Evolutionary conservation across 1,140 invertebrate genomes (phyloP), one percentile per base, ranked within the genome.

Genomic region (Drosophila takahashii): DNA sequence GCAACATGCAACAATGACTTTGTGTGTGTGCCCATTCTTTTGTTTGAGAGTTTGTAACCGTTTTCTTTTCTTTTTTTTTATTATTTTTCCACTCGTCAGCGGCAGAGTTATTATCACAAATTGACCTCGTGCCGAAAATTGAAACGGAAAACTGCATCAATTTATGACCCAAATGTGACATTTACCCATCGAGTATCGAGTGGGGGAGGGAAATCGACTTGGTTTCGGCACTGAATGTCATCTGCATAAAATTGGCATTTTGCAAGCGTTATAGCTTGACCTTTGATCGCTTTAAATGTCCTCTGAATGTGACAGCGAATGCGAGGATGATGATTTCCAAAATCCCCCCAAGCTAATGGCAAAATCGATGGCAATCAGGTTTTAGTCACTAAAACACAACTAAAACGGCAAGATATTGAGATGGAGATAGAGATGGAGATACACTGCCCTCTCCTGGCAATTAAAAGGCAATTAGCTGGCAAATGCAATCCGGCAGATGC

Each of bases 401-500:
- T 18, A 58, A 72, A 52, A 61, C 13, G 34, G 9, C 26, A 7
- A 44, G 41, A 18, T 22, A 1, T 22, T 10, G 13, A 41, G 42
- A 48, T 34, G 36, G n/a, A 36, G 62, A 18, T 22, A 22, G 22
- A 22, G 22, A 22, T 22, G 3, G 22, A 22, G 22, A 22, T 22
- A 22, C 22, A 64, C 26, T 50, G 47, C 48, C n/a, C 29, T 34
- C 60, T 60, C 29, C 54, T 67, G 69, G 71, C 83, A 86, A 87
- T 86, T 87, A 86, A 86, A 89, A 87, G 78, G 84, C 71, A 86
- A 89, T 86, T 89, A 89, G 75, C 57, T 66, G 52, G 53, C 41
- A 69, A 83, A 56, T 79, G 32, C 18, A n/a, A 34, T 34, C 44
- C 29, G 39, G 34, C 41, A 64, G 44, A 64, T 67, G 58, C 58